These are phyloP conservation scores for Marronus borbonicus DNA, from an alignment of 2,888 invertebrate species.

Conservation along the genomic window DNA sequence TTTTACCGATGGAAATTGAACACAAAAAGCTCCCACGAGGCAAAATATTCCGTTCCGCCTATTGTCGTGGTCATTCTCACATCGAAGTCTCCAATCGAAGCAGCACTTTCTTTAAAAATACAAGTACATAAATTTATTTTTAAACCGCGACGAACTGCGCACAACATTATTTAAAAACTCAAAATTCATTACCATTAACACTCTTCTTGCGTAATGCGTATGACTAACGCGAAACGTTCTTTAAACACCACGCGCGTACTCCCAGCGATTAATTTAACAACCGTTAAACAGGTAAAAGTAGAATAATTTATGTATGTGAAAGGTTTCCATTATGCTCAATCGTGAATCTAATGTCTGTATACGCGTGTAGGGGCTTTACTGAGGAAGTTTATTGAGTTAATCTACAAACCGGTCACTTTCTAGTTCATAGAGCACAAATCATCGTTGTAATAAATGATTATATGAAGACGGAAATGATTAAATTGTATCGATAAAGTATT, in stretches of 20 bases:
- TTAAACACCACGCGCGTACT: not conserved
- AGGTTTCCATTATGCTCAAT: not conserved
- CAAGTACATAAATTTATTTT: too few relatives aligned
- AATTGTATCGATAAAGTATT: too few relatives aligned
- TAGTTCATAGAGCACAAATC: not conserved
- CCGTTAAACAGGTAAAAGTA: slow-evolving; percentile 8
- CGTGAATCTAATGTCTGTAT: not conserved
- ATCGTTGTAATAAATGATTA: not conserved
- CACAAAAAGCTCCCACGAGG: too few relatives aligned
- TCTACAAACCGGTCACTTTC: slow-evolving; percentile 3
- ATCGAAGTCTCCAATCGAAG: not conserved
- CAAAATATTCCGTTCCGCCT: not conserved
- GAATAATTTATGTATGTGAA: not conserved
- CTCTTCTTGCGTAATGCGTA: not conserved
- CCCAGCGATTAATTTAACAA: not conserved
- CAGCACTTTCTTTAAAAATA: not conserved
- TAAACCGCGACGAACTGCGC: not conserved
- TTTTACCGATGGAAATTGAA: too few relatives aligned
- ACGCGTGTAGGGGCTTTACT: not conserved
- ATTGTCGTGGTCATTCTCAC: slow-evolving; percentile 11
- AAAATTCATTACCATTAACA: slow-evolving; percentile 7
- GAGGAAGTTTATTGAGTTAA: slow-evolving; percentile 3
- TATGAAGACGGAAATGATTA: not conserved
- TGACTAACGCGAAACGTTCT: not conserved
- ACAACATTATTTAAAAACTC: not conserved